phyloP scores from a whole-genome alignment of 2,797 vertebrate genomes.

The Hoplostethus atlanticus region DNA sequence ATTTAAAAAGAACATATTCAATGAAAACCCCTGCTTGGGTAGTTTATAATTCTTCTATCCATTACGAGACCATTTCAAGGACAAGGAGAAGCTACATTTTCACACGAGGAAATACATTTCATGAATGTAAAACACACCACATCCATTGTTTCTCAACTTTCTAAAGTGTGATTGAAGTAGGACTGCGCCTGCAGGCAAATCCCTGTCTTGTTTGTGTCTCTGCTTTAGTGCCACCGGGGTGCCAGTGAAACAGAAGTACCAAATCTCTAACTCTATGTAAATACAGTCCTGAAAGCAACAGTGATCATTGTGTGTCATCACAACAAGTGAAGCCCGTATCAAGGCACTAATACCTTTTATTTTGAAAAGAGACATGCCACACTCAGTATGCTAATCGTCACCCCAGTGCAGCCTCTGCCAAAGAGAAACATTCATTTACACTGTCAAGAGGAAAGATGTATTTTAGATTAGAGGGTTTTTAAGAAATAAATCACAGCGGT shows the following conservation, averaged over 20 bases:
- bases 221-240: conserved; percentile 1
- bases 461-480: conserved; percentile 6
- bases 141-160: background rate
- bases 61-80: conserved; percentile 1
- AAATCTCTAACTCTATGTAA: background rate
- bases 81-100: background rate
- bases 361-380: conserved; percentile 1
- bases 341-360: background rate
- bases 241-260: background rate
- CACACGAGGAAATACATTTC: conserved; percentile 1
- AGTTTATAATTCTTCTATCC: conserved; percentile 10
- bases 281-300: conserved; percentile 2
- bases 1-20: background rate
- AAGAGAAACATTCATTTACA: conserved; percentile 28
- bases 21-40: background rate
- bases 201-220: background rate
- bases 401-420: background rate
- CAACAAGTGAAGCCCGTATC: conserved; percentile 6
- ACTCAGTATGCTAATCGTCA: conserved; percentile 36
- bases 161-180: background rate
- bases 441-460: conserved; percentile 13
- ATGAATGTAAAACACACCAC: background rate
- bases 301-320: conserved; percentile 13
- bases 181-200: background rate
- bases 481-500: conserved; percentile 8